Conservation (phyloP, 2,888 invertebrate species). For the Cotesia congregata region DNA sequence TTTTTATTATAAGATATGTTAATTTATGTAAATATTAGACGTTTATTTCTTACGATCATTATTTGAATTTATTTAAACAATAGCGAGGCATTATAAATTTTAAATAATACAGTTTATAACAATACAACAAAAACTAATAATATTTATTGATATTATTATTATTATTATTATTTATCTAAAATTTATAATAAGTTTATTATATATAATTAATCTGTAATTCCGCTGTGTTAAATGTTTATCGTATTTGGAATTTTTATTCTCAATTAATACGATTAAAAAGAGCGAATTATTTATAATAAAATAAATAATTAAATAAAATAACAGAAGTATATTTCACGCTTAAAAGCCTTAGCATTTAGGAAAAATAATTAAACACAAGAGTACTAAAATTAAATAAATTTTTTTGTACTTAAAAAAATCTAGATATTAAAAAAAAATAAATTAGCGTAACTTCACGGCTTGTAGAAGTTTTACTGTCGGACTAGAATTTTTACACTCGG, state of each 20-base stretch:
- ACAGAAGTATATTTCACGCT: slow-evolving; percentile 56
- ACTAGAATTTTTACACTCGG: slow-evolving; percentile 49
- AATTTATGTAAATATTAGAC: slow-evolving; percentile 64
- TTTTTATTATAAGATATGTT: slow-evolving; percentile 54
- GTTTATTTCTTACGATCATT: slow-evolving; percentile 47
- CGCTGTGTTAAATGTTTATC: slow-evolving; percentile 44
- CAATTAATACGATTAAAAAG: slow-evolving; percentile 29
- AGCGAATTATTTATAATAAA: slow-evolving; percentile 49
- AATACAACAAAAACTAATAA: not conserved
- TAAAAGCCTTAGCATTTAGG: slow-evolving; percentile 58
- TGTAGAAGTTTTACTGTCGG: slow-evolving; percentile 43
- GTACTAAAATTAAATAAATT: slow-evolving; percentile 54
- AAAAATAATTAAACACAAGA: slow-evolving; percentile 48
- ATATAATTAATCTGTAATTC: slow-evolving; percentile 52
- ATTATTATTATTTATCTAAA: slow-evolving; percentile 40
- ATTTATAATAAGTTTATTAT: slow-evolving; percentile 41
- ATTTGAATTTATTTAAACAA: slow-evolving; percentile 23
- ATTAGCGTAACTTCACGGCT: slow-evolving; percentile 42
- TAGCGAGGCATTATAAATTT: not conserved
- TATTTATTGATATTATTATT: not conserved
- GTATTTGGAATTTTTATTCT: slow-evolving; percentile 23
- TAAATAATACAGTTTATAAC: not conserved
- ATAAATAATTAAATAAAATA: slow-evolving; percentile 51
- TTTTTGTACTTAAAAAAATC: slow-evolving; percentile 68
- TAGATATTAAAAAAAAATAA: slow-evolving; percentile 31